Conservation (phyloP, 2,113 vertebrate genomes). For the Tauraco erythrolophus region DNA sequence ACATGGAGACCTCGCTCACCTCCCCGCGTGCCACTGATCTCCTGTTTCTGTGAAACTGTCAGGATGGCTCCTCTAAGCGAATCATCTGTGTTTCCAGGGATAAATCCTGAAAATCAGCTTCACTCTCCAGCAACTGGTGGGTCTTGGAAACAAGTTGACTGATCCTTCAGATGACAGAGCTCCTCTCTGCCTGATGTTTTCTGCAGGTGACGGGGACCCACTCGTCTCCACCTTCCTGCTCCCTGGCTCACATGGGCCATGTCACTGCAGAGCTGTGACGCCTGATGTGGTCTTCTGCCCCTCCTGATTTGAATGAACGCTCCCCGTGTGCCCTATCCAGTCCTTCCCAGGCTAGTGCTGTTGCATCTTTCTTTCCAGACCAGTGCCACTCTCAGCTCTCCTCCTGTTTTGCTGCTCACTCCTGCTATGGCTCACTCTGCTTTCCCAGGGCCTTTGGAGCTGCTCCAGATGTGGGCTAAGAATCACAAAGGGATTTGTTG, state of each 20-base stretch:
- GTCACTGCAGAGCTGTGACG: background rate
- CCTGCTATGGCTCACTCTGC: background rate
- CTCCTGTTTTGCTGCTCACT: background rate
- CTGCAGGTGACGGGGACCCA: background rate
- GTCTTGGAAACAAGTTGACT: background rate
- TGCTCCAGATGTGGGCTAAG: background rate
- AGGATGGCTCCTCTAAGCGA: background rate
- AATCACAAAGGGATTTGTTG: background rate
- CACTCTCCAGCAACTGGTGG: rapidly evolving
- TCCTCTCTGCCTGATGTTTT: rapidly evolving
- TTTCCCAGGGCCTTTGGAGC: background rate
- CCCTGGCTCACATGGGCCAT: rapidly evolving
- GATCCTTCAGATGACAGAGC: background rate
- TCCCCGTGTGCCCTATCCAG: rapidly evolving
- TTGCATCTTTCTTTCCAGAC: background rate
- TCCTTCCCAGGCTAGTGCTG: background rate
- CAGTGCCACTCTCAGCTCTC: background rate
- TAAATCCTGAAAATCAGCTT: background rate
- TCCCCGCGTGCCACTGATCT: rapidly evolving
- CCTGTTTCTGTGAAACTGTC: background rate
- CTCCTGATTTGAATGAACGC: background rate
- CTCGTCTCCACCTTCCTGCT: background rate
- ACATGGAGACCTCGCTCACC: background rate
- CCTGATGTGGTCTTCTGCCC: background rate
- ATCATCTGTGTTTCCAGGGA: background rate